phyloP scores from a whole-genome alignment of 1,140 invertebrate genomes.

The Lasaia peninsularis region DNA sequence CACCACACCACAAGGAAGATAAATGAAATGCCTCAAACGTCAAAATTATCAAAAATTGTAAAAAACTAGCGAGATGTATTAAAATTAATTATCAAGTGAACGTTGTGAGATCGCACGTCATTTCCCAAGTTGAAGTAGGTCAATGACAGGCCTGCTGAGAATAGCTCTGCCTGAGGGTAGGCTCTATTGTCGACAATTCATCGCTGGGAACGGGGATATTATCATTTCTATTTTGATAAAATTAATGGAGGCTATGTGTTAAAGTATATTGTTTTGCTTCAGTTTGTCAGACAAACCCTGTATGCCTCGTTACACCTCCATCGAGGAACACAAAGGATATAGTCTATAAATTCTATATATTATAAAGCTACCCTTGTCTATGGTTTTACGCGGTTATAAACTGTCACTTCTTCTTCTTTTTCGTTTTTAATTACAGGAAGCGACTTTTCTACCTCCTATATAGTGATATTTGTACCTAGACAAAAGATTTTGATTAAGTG shows the following conservation, averaged over 20 bases:
- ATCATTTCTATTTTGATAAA: conserved; percentile 26
- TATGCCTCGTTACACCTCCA: conserved; percentile 4
- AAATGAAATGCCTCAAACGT: too few species aligned
- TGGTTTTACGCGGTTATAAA: too few species aligned
- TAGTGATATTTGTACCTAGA: too few species aligned
- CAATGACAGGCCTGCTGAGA: conserved; percentile 55
- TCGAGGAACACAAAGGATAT: background rate
- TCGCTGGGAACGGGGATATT: conserved; percentile 30
- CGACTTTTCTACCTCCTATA: too few species aligned
- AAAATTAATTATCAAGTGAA: conserved; percentile 31
- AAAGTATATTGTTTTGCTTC: conserved; percentile 3
- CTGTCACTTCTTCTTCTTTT: too few species aligned
- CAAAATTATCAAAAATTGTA: too few species aligned
- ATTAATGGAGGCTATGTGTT: conserved; percentile 8
- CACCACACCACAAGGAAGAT: too few species aligned
- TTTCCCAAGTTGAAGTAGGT: conserved; percentile 45
- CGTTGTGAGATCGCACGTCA: conserved; percentile 35
- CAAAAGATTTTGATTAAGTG: too few species aligned
- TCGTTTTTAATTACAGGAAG: too few species aligned
- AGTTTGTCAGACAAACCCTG: background rate
- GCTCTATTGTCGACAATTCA: conserved; percentile 46
- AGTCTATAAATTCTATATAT: background rate
- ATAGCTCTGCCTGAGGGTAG: conserved; percentile 51
- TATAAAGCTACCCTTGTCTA: too few species aligned
- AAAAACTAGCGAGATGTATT: too few species aligned